phyloP scores from a whole-genome alignment of 2,113 vertebrate species.

The Fulmarus glacialis region DNA sequence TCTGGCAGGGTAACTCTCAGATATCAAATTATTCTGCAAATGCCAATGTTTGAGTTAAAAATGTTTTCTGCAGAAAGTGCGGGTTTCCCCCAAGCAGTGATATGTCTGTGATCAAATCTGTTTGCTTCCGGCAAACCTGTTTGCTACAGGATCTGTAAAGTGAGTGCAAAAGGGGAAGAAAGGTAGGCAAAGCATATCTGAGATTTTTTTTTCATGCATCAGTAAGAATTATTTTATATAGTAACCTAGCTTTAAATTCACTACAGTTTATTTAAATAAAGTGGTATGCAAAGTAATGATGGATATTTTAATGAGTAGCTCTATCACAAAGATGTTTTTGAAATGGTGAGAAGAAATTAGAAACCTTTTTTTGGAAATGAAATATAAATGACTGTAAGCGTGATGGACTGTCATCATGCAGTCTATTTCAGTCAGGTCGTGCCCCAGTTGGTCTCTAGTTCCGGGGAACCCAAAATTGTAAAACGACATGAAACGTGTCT shows the following conservation, averaged over 20 bases:
- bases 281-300: constrained; percentile 32
- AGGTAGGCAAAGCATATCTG: background rate
- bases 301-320: background rate
- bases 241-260: background rate
- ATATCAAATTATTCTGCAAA: background rate
- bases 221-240: background rate
- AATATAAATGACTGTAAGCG: background rate
- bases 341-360: background rate
- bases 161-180: constrained; percentile 2
- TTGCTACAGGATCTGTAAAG: background rate
- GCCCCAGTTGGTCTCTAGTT: background rate
- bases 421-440: background rate
- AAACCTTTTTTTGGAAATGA: background rate
- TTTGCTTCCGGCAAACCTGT: background rate
- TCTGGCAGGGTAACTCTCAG: background rate
- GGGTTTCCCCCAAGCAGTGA: background rate
- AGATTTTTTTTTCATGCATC: background rate
- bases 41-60: background rate
- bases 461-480: background rate
- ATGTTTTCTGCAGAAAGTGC: background rate
- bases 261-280: constrained; percentile 50
- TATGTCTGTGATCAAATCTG: background rate
- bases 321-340: background rate
- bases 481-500: background rate
- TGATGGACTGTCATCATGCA: background rate